These are phyloP conservation scores for Spinus pinus DNA, from an alignment of 2,797 vertebrate genomes.

Conservation along the genomic window DNA sequence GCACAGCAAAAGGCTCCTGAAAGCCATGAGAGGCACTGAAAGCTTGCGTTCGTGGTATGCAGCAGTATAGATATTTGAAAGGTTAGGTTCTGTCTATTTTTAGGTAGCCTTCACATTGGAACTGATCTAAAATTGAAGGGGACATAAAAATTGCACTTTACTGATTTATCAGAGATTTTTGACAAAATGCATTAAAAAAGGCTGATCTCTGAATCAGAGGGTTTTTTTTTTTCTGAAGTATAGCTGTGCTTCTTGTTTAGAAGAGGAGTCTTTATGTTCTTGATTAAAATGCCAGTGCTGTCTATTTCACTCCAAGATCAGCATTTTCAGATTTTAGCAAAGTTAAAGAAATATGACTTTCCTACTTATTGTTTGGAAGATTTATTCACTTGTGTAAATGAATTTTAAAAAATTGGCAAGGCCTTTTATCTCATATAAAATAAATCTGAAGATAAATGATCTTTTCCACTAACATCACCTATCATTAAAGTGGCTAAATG, in stretches of 20 bases:
- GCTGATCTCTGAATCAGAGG: neutral
- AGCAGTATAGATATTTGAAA: constrained; percentile 64
- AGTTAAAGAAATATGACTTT: constrained; percentile 67
- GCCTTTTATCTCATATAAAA: constrained; percentile 44
- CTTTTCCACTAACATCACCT: constrained; percentile 57
- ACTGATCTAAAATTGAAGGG: constrained; percentile 60
- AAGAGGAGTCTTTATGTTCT: constrained; percentile 12
- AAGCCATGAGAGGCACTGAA: constrained; percentile 41
- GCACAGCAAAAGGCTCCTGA: constrained; percentile 32
- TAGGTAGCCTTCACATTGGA: constrained; percentile 65
- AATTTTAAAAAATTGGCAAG: constrained; percentile 62
- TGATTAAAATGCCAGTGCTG: constrained; percentile 48
- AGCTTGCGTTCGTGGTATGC: constrained; percentile 48
- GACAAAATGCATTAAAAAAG: neutral
- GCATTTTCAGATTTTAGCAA: constrained; percentile 58
- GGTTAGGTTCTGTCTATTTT: constrained; percentile 73
- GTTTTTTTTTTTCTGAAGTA: constrained; percentile 42
- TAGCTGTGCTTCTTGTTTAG: constrained; percentile 17
- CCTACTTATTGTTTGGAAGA: constrained; percentile 64
- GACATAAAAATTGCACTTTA: constrained; percentile 51
- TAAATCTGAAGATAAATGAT: constrained; percentile 64
- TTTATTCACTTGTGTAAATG: constrained; percentile 70
- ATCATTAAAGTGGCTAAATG: constrained; percentile 69
- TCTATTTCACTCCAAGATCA: constrained; percentile 58
- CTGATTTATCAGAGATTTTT: constrained; percentile 38